Base-by-base conservation (phyloP, 2,888 invertebrate species). In the Ornithoptera priamus region DNA sequence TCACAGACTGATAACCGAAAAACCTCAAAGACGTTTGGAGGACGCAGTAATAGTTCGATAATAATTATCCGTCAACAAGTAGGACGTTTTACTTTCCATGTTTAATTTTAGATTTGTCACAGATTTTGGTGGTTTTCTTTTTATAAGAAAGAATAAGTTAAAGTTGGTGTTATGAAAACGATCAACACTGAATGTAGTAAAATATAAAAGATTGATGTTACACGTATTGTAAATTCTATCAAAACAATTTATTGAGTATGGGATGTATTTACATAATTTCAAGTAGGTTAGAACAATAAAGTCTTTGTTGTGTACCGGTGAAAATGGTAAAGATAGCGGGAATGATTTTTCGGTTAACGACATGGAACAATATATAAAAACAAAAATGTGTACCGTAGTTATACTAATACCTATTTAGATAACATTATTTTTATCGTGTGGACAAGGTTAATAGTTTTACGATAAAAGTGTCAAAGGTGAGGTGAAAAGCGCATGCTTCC, bases 381-480 rank as follows among this genome's bases (percentile, higher is more conserved):
- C 6, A 53, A 53, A 53, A 18, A n/a, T 53, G 10, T 6, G 5
- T 53, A 53, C 53, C 1, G 3, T 53, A 6, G 18, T 53, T 53
- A 18, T 53, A n/a, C 18, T 53, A 53, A 53, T 53, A 53, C 0
- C 0, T 53, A 53, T n/a, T 46, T 42, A 18, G 22, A 15, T 62
- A n/a, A 46, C 50, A 53, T 64, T 60, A 58, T 39, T 17, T 64
- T 67, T 67, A 67, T 56, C 62, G 17, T 10, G 57, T 39, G 58
- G 67, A 15, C 46, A 24, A 39, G 63, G 70, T 70, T 70, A 70
- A 70, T 67, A 42, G 62, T 58, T 58, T 58, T 50, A 24, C n/a
- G 67, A 67, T 64, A 70, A 64, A 7, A 46, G 22, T 63, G 66
- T 70, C 39, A 67, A 60, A 70, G 67, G 67, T 67, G 67, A 50